Evolutionary conservation across 2,113 vertebrate species (phyloP), one percentile per base, ranked within the genome.

Genomic region (Hepsetus odoe): DNA sequence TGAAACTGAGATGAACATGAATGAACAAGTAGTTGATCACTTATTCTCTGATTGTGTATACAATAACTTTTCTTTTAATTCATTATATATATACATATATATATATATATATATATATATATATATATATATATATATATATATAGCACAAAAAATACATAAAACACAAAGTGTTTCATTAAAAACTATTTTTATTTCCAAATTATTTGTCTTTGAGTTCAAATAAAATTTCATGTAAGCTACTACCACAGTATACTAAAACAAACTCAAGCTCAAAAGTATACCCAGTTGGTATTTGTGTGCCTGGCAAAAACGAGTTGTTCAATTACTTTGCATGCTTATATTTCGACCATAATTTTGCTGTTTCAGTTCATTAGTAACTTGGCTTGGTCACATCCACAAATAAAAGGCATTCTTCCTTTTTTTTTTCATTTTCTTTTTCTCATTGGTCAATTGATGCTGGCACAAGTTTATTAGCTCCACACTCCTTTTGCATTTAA

Each of bases 311-410:
- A 79, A 80, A 72, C 51, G 65, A 80, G 76, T 65, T 80, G 74
- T 70, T 80, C 10, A 82, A 80, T 82, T 77, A 82, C 80, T 81
- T 72, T 72, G 66, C 64, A 74, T 69, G 58, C 73, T 80, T 72
- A 85, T 82, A 46, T 80, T 70, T 80, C 77, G 71, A 85, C 80
- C 69, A 77, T 82, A 85, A 80, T 82, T 85, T 64, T 55, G 67
- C 70, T 79, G 72, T 79, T 85, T 85, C 68, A 80, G 77, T 80
- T 85, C 70, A 80, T 85, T 80, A 76, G 40, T 84, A 82, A 80
- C 83, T 74, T 80, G 80, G 83, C 68, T 62, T 55, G 49, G n/a
- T 14, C n/a, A 20, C 32, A 30, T 70, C 13, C 69, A 70, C 56
- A 76, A 82, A 76, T 79, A 77, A 85, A 82, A 79, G 68, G 46